Conservation (phyloP, 2,888 invertebrate genomes). For the Xanthostigma xanthostigma region DNA sequence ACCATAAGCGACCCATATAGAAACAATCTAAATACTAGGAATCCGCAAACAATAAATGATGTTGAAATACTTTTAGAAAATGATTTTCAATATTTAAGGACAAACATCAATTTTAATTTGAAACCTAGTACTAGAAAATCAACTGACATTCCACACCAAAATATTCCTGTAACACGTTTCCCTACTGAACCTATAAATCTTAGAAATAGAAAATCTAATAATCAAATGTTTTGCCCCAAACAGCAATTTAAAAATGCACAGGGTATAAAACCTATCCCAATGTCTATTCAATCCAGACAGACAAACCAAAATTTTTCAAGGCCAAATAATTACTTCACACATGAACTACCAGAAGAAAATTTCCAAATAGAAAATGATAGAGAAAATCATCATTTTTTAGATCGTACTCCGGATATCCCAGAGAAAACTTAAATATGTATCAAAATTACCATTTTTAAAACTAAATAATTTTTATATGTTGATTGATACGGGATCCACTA, state of each 20-base stretch:
- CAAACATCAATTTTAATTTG: not conserved
- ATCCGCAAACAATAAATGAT: not conserved
- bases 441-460: no score
- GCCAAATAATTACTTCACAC: not conserved
- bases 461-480: not conserved
- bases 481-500: constrained; percentile 2
- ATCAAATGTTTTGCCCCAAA: not conserved
- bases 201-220: not conserved
- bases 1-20: not conserved
- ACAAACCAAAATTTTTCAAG: not conserved
- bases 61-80: not conserved
- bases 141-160: not conserved
- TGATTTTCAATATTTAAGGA: not conserved
- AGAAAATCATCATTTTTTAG: not conserved
- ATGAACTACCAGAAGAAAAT: not conserved
- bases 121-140: not conserved
- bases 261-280: not conserved
- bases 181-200: not conserved
- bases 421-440: not conserved
- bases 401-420: not conserved
- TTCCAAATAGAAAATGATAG: not conserved
- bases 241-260: not conserved
- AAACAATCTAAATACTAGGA: not conserved
- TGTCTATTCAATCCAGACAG: not conserved
- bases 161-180: not conserved